Evolutionary conservation across 2,113 vertebrate species (phyloP), one percentile per base, ranked within the genome.

Genomic region (Phyllostomus discolor): DNA sequence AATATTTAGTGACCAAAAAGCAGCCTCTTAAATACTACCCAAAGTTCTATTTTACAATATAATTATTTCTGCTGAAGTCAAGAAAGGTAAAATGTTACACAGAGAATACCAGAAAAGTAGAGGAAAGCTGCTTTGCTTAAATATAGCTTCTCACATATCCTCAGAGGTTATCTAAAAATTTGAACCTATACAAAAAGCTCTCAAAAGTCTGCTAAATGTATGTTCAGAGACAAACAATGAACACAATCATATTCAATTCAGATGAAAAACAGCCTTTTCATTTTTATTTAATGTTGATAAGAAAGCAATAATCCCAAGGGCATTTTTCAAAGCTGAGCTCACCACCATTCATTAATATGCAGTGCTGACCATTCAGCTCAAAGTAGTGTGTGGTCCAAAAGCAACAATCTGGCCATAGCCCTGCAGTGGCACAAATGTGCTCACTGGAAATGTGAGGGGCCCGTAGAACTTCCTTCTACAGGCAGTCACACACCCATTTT

Each of bases 141-240:
- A 75, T 33, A 70, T 50, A 90, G 88, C n/a, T 90, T 80, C 33
- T 19, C 2, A 86, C 10, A 67, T 41, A 50, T 38, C 69, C 5
- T 83, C 46, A 69, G 76, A 67, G 38, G 81, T 92, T 66, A 94
- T 67, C 46, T 87, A 48, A 72, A 67, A 35, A 67, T 31, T 14
- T 78, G 19, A 95, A 87, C 19, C 26, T 52, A 43, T n/a, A 82
- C 16, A 87, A 78, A 92, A 86, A 9, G 46, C n/a, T 94, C 76
- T 94, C 54, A 90, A 94, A 97, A 92, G 85, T 72, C 70, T 94
- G 28, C 67, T 88, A 70, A 22, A 80, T 66, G 19, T 57, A 78
- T 67, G 64, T 19, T 88, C 31, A 67, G 66, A 85, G 59, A 88
- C 43, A 94, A 90, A 94, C 57, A 38, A 93, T n/a, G 75, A 78